Evolutionary conservation across 2,797 vertebrate genomes (phyloP).

Genomic region (Decapterus maruadsi): DNA sequence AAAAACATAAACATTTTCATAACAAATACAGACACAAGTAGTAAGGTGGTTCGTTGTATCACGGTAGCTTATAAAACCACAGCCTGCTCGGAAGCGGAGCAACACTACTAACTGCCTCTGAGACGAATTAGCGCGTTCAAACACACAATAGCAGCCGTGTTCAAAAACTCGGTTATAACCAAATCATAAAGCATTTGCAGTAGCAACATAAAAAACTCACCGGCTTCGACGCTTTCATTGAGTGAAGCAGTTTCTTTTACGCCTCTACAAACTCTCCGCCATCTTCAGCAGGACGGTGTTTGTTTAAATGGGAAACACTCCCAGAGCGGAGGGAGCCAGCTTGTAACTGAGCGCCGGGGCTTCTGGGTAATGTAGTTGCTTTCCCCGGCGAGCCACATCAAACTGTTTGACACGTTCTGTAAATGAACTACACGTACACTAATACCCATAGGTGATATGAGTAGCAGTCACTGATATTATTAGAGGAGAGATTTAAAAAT

Average conservation of each 20-base stretch:
- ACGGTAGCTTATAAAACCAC: constrained; percentile 69
- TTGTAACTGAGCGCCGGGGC: constrained; percentile 66
- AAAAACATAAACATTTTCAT: constrained; percentile 34
- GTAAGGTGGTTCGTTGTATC: constrained; percentile 70
- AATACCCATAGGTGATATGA: constrained; percentile 77
- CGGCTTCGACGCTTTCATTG: constrained; percentile 83
- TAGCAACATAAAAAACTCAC: constrained; percentile 81
- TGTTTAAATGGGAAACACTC: constrained; percentile 97
- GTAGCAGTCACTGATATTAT: constrained; percentile 76
- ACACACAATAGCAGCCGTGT: constrained; percentile 20
- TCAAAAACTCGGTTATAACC: constrained; percentile 26
- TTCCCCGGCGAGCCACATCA: background rate
- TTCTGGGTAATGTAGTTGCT: constrained; percentile 88
- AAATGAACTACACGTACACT: constrained; percentile 85
- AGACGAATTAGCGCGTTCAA: constrained; percentile 40
- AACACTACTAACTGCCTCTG: constrained; percentile 60
- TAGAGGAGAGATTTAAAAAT: constrained; percentile 78
- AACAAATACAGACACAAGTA: constrained; percentile 52
- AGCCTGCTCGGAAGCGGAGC: constrained; percentile 72
- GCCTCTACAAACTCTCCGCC: constrained; percentile 91
- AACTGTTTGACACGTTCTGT: background rate
- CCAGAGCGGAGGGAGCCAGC: constrained; percentile 87
- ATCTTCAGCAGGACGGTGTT: constrained; percentile 92
- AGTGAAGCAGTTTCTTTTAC: constrained; percentile 85
- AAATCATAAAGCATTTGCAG: background rate